Percentiles rank a stretch among this genome's conserved stretches.
These are phyloP conservation scores for Rhabdomys dilectus DNA, from an alignment of 2,113 vertebrate species.

Conservation along the genomic window DNA sequence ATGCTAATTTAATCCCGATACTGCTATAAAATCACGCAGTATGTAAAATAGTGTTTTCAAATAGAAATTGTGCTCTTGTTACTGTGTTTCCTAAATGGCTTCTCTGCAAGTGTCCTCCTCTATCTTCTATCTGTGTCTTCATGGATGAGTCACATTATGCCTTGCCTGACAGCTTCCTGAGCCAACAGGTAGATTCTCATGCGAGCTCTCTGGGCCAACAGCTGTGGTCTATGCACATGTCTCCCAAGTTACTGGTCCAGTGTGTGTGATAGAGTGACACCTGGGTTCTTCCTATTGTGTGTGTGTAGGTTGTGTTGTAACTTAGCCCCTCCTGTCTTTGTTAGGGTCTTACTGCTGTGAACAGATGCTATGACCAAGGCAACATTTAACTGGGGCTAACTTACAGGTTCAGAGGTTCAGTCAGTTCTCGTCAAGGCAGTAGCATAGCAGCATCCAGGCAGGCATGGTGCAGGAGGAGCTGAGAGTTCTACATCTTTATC, in stretches of 20 bases:
- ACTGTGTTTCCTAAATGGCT: neutral
- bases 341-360: no score
- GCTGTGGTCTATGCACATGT: neutral
- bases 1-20: neutral
- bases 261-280: fast-evolving
- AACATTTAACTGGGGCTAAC: no score
- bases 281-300: neutral
- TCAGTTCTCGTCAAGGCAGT: no score
- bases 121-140: neutral
- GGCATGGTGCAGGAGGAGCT: no score
- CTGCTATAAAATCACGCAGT: neutral
- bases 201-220: neutral
- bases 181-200: neutral
- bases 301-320: neutral
- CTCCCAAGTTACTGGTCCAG: neutral
- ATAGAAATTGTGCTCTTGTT: neutral
- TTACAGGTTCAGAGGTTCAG: no score
- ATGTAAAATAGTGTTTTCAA: neutral
- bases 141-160: neutral
- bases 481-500: no score
- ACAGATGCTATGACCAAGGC: no score
- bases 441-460: no score
- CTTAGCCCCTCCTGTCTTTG: no score
- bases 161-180: no score
- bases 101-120: neutral